Evolutionary conservation across 2,113 vertebrate species (phyloP).

Genomic region (Blennius ocellaris): DNA sequence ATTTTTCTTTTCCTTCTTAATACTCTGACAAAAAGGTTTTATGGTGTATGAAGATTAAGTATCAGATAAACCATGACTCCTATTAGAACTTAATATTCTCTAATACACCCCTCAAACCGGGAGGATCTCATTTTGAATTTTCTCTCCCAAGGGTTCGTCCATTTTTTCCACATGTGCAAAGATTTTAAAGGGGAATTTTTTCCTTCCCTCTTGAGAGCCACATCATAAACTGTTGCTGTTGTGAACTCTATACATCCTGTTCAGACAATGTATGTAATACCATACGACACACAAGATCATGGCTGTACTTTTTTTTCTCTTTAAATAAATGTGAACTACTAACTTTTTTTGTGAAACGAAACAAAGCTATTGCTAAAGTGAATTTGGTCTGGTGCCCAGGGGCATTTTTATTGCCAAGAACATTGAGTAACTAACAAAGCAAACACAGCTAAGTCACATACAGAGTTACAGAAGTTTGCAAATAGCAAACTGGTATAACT

Average conservation of each 20-base stretch:
- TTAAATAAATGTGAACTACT: neutral
- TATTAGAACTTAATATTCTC: conserved; percentile 27
- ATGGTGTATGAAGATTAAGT: neutral
- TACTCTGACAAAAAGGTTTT: neutral
- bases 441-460: neutral
- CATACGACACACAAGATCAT: neutral
- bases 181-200: conserved; percentile 2
- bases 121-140: conserved; percentile 36
- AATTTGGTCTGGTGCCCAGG: neutral
- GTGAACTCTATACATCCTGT: neutral
- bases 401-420: conserved; percentile 23
- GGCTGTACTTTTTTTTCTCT: too few species aligned
- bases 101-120: conserved; percentile 8
- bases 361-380: conserved; percentile 26
- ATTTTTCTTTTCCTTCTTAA: too few species aligned
- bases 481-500: conserved; percentile 31
- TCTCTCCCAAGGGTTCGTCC: conserved; percentile 7
- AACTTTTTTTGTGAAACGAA: conserved; percentile 2
- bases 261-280: neutral
- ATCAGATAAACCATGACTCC: neutral
- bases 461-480: neutral
- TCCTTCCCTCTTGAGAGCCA: conserved; percentile 3
- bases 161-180: conserved; percentile 4
- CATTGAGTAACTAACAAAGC: neutral
- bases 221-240: neutral